Base-by-base conservation (phyloP, 2,888 invertebrate species). In the Dascillus cervinus region DNA sequence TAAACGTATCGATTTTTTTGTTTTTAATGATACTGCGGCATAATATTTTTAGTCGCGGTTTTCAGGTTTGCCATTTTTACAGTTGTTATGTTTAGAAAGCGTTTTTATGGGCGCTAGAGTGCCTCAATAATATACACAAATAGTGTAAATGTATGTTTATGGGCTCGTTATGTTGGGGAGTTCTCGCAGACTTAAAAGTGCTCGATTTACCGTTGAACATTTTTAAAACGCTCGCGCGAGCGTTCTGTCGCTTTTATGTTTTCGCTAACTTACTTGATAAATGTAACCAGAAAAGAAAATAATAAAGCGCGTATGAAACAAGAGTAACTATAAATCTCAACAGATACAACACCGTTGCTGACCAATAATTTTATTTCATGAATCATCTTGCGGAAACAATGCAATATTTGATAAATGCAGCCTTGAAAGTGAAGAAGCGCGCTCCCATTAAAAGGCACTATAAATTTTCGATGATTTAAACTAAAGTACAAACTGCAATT, bases 111-210 rank as follows among this genome's bases (percentile, higher is more conserved):
- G 37, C 42, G 35, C 44, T 42, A 44, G 50, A 53, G 47, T 47
- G 44, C 46, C 47, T 45, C 44, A 51, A 50, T 53, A 52, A 51
- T 54, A 48, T 47, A 52, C 52, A 52, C 50, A 53, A 55, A 52
- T 49, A 52, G 50, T 52, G 47, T 47, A 47, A 53, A 53, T 52
- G 50, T 49, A 50, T 51, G 49, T 55, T 56, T 55, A 55, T n/a
- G 43, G 37, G 41, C 41, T 46, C 39, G 45, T 48, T 47, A 45
- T 43, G 45, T 36, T n/a, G n/a, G 27, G 30, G 33, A 28, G 27
- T 24, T 43, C 38, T n/a, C n/a, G n/a, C n/a, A n/a, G n/a, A n/a
- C n/a, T n/a, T n/a, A n/a, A n/a, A n/a, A n/a, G n/a, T n/a, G n/a
- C n/a, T n/a, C n/a, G n/a, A n/a, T n/a, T n/a, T n/a, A n/a, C n/a